Conservation (phyloP, 2,888 invertebrate species). For the Timandra comae region DNA sequence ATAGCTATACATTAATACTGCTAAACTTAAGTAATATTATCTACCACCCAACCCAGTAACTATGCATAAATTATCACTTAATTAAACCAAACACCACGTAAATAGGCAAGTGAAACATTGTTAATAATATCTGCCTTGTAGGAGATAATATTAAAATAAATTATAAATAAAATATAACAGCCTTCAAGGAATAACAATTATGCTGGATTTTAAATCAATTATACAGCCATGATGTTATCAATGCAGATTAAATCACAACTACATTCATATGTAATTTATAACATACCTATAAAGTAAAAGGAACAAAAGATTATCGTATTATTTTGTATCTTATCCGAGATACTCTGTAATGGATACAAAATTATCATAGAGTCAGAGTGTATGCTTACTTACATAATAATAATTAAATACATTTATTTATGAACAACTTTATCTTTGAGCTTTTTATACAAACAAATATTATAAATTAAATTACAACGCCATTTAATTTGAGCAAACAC, state of each 20-base stretch:
- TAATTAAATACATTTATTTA: no score
- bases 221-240: not conserved
- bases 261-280: not conserved
- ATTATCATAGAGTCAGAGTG: no score
- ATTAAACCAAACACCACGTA: not conserved
- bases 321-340: no score
- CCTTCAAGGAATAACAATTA: conserved; percentile 10
- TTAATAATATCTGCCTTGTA: conserved; percentile 5
- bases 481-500: conserved; percentile 26
- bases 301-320: no score
- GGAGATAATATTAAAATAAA: not conserved
- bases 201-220: not conserved
- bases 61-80: not conserved
- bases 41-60: conserved; percentile 20
- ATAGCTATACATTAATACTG: conserved; percentile 18
- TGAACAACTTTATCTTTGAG: not conserved
- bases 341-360: no score
- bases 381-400: no score
- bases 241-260: not conserved
- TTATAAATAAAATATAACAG: conserved; percentile 14
- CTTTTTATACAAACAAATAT: not conserved
- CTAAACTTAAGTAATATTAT: conserved; percentile 11
- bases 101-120: conserved; percentile 9
- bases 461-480: not conserved
- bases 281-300: not conserved